Base-by-base conservation (phyloP, 2,888 invertebrate genomes). In the Kuschelorhynchus macadamiae region DNA sequence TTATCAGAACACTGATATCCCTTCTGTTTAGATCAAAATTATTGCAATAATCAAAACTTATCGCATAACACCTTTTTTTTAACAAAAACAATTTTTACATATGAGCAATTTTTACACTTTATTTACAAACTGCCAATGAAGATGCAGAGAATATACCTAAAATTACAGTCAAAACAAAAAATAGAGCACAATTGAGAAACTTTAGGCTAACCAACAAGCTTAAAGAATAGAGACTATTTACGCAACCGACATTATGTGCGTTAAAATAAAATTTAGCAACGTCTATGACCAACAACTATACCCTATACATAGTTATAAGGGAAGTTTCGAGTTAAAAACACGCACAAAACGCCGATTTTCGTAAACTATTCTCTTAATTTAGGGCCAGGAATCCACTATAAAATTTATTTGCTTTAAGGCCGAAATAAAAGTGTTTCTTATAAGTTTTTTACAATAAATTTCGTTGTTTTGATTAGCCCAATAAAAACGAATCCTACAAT, bases 41-140 rank as follows among this genome's bases (percentile, higher is more conserved):
- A 76, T 77, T 76, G 77, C 77, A 76, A 76, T 74, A 71, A 67
- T 72, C 64, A 68, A 72, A 74, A 77, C 72, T 74, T 76, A 78
- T 77, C 76, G 77, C 76, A 73, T 77, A 81, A 81, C 81, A 81
- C 36, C 11, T 30, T 78, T n/a, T 79, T 78, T 78, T 79, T 36
- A 83, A 83, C 82, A 81, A 83, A 83, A 81, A 81, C 81, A 83
- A 81, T 82, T 79, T 83, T 81, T 82, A 82, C 81, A 83, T 70
- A 70, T 71, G 83, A 83, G 83, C 83, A 83, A 81, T 82, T 81
- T 82, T 81, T 83, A 82, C 81, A 82, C n/a, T 12, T 72, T 83
- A 82, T 82, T 73, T 82, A 83, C 81, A 82, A 77, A 79, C 67
- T 74, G 75, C 78, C 77, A 74, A 70, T 69, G 69, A 74, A 68